These are phyloP conservation scores for Bacillus rossius DNA, from an alignment of 1,140 invertebrate species.

Conservation along the genomic window DNA sequence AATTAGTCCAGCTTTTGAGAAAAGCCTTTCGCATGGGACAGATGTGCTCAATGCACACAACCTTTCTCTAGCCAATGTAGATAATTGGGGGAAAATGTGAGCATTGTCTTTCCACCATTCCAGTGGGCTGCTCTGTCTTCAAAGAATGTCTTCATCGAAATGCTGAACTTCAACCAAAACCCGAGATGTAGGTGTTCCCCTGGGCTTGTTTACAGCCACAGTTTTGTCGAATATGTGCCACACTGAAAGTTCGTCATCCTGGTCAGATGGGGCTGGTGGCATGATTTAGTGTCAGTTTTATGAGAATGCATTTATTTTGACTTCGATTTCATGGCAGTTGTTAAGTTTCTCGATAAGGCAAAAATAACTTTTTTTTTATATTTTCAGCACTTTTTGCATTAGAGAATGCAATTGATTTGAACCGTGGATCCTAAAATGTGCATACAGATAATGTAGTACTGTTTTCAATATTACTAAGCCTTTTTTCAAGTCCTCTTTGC, in stretches of 20 bases:
- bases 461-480: slow-evolving; percentile 3
- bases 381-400: not conserved
- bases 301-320: too few species aligned
- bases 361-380: not conserved
- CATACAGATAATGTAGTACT: slow-evolving; percentile 4
- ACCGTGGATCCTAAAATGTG: slow-evolving; percentile 8
- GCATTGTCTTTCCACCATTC: slow-evolving; percentile 11
- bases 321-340: too few species aligned
- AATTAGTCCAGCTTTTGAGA: slow-evolving; percentile 12
- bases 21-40: slow-evolving; percentile 13
- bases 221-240: not conserved
- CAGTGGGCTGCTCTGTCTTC: slow-evolving; percentile 1
- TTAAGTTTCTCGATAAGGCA: too few species aligned
- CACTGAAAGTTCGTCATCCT: not conserved
- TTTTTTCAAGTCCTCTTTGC: not conserved
- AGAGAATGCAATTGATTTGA: not conserved
- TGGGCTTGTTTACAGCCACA: not conserved
- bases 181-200: not conserved
- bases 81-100: slow-evolving; percentile 4
- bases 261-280: not conserved
- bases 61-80: not conserved
- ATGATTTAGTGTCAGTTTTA: too few species aligned
- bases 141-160: slow-evolving; percentile 1
- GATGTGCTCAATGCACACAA: slow-evolving; percentile 10
- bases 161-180: not conserved